phyloP scores from a whole-genome alignment of 2,888 invertebrate species.

The Leptinotarsa juncta region DNA sequence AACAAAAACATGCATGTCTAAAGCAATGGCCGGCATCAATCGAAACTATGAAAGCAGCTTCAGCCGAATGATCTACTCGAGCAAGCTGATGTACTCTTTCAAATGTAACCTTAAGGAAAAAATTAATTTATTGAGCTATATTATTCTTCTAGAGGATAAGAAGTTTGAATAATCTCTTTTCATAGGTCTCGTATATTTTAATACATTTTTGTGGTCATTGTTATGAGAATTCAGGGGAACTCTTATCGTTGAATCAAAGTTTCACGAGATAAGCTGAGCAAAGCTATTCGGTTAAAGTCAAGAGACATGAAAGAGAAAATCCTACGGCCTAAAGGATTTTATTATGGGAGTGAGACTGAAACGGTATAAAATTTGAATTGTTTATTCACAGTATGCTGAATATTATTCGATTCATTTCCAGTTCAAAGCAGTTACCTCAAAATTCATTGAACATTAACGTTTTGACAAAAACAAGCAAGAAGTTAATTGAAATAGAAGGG shows the following conservation, averaged over 20 bases:
- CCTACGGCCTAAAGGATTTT: neutral
- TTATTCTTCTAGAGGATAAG: neutral
- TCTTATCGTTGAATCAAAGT: slow-evolving; percentile 12
- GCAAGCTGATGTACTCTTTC: neutral
- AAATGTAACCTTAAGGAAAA: neutral
- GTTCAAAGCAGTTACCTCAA: too few relatives aligned
- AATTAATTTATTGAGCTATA: slow-evolving; percentile 4
- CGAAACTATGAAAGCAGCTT: slow-evolving; percentile 17
- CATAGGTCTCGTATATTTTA: neutral
- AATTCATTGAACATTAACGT: too few relatives aligned
- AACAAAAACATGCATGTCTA: slow-evolving; percentile 11
- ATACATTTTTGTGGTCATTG: slow-evolving; percentile 13
- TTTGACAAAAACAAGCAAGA: too few relatives aligned
- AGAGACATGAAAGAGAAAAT: neutral
- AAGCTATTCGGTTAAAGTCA: neutral
- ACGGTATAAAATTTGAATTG: neutral
- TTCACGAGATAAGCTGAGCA: neutral
- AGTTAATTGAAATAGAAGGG: too few relatives aligned
- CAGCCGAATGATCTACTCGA: slow-evolving; percentile 9
- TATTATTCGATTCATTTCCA: too few relatives aligned
- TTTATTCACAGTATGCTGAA: neutral
- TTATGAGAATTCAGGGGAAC: slow-evolving; percentile 2
- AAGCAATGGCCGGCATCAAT: neutral
- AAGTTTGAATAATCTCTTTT: slow-evolving; percentile 1
- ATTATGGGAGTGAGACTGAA: neutral